Evolutionary conservation across 2,797 vertebrate genomes (phyloP), one percentile per base, ranked within the genome.

Genomic region (Thamnophis elegans): DNA sequence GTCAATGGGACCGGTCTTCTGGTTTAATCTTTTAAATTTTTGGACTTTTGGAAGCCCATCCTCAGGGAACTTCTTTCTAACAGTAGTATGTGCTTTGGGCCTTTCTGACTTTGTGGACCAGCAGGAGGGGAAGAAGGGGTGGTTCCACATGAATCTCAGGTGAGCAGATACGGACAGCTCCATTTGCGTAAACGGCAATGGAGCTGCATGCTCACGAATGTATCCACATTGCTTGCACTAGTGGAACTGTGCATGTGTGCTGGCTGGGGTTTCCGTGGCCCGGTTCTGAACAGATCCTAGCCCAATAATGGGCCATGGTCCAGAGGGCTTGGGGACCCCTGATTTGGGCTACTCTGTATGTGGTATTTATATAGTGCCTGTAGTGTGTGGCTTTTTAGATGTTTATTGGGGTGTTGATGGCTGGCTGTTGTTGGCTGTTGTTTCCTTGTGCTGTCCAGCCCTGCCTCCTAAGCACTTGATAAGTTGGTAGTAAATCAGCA

Each of bases 181-280:
- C 65, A 68, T 68, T 32, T 68, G n/a, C 2, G 0, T 13, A 68
- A 68, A n/a, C 2, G 5, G 65, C n/a, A 68, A 68, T 68, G n/a
- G 6, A 68, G 65, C n/a, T 68, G 3, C 3, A 0, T 32, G n/a
- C n/a, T 32, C n/a, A 68, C 5, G 1, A 26, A 62, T 28, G 26
- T 68, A 32, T 2, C 14, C 65, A 32, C 2, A 0, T 14, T 32
- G n/a, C 6, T 0, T 1, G 2, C 0, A 13, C 14, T 18, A 32
- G n/a, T 18, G n/a, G n/a, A 68, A 18, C 65, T 68, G 6, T 68
- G 65, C 65, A 68, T 1, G 47, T 18, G n/a, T 68, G 14, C 14
- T 68, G 65, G 14, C 14, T 68, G n/a, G n/a, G 0, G 1, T 1
- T 1, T 68, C n/a, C 5, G 13, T 1, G 0, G 65, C 5, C 14